phyloP scores from a whole-genome alignment of 2,797 vertebrate species.

The Pteropus rufus region DNA sequence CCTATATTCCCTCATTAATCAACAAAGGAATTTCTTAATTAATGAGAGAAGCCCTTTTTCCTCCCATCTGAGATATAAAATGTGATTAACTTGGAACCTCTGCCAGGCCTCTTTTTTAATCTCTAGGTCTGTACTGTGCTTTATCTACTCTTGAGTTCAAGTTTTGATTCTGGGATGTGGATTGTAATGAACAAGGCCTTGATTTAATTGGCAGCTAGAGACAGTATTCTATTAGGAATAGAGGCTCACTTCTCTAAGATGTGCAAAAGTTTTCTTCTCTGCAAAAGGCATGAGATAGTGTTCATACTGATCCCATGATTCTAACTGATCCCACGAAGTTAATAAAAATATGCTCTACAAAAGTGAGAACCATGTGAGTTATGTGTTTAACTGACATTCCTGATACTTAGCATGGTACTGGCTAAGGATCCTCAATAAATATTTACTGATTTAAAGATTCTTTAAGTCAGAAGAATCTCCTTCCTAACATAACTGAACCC shows the following conservation, averaged over 20 bases:
- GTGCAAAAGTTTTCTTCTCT: background rate
- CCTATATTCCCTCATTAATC: background rate
- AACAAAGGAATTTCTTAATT: background rate
- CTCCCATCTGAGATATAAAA: background rate
- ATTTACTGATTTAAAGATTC: background rate
- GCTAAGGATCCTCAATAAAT: background rate
- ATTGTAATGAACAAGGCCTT: background rate
- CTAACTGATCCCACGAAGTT: background rate
- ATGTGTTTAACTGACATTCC: background rate
- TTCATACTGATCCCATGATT: background rate
- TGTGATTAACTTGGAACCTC: background rate
- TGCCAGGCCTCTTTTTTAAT: background rate
- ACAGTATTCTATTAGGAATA: background rate
- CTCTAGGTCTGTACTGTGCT: background rate
- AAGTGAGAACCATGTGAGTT: background rate
- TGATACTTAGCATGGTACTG: background rate
- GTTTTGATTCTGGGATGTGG: background rate
- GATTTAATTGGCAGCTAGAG: background rate
- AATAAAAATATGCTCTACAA: background rate
- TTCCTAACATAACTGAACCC: background rate
- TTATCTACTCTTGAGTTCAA: background rate
- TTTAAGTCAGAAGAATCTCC: background rate
- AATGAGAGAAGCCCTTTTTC: background rate
- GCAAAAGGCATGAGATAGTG: background rate
- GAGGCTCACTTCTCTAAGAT: background rate